Evolutionary conservation across 2,797 vertebrate species (phyloP), one percentile per base, ranked within the genome.

Genomic region (Lepidocolaptes lacrymiger): DNA sequence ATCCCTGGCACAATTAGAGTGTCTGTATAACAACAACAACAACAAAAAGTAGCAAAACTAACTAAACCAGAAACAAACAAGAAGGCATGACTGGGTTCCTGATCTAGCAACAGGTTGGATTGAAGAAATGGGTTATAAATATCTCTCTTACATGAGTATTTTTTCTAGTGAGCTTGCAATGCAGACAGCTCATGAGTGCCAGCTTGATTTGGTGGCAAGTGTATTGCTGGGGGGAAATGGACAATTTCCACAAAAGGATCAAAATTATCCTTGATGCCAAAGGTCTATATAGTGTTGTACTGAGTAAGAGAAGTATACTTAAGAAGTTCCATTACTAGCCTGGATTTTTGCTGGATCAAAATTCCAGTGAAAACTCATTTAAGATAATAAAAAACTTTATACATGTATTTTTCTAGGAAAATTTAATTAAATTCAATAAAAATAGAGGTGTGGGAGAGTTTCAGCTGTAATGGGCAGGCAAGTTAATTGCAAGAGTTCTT

Each of bases 381-480:
- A 55, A 72, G 24, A 46, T 10, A 71, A 85, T 44, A 41, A 74
- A 74, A 43, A 52, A 19, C 5, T 28, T 39, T 14, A 54, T 26
- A 32, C 7, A 12, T 87, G 2, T 8, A 24, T 69, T 58, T 74
- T 61, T 54, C 9, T 9, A 62, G 32, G 7, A 55, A 59, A 32
- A 59, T 75, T 67, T 32, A n/a, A 62, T 71, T 58, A 23, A 71
- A 71, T 27, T 52, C 69, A 74, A 74, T 66, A 78, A 62, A 89
- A 71, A 54, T 24, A 36, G 8, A 32, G 9, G 4, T 36, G 6
- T 5, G 10, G 24, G 22, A 1, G 4, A 6, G 0, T 2, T 4
- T 30, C 30, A 36, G 5, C 26, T 28, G 2, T 37, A 61, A 41
- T 27, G 27, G 21, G n/a, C 8, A 54, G 43, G 4, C 11, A 64